phyloP scores from a whole-genome alignment of 2,888 invertebrate species.

The Tupiocoris notatus region DNA sequence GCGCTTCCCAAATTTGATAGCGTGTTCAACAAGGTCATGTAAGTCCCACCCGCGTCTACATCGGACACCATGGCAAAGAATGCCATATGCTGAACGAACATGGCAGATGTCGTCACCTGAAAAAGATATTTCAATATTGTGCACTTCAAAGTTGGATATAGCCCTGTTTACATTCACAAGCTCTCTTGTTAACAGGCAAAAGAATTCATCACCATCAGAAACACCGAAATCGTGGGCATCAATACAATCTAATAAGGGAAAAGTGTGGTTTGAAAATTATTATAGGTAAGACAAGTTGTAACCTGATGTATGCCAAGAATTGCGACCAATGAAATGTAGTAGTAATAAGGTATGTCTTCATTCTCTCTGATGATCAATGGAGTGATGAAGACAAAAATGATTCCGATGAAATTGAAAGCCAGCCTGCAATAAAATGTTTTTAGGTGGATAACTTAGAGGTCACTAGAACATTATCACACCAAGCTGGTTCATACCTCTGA shows the following conservation, averaged over 20 bases:
- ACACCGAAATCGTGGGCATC: no score
- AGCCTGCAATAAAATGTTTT: no score
- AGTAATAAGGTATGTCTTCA: slow-evolving; percentile 66
- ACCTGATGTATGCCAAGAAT: slow-evolving; percentile 92
- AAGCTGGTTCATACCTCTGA: not conserved
- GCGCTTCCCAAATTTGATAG: slow-evolving; percentile 95
- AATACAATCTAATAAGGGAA: no score
- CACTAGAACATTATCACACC: no score
- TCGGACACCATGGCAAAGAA: slow-evolving; percentile 97
- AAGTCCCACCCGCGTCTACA: slow-evolving; percentile 94
- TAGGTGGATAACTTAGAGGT: no score
- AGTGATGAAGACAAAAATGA: slow-evolving; percentile 80
- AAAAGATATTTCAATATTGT: not conserved
- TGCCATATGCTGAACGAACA: slow-evolving; percentile 97
- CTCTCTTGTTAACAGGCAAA: no score
- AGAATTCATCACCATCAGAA: no score
- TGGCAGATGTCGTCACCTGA: slow-evolving; percentile 59
- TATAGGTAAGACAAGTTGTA: no score
- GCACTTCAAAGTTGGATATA: no score
- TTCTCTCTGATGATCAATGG: slow-evolving; percentile 68
- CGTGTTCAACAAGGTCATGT: slow-evolving; percentile 98
- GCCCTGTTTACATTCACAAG: no score
- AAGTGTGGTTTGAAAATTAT: no score
- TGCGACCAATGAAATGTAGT: slow-evolving; percentile 71
- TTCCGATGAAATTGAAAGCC: slow-evolving; percentile 78